Evolutionary conservation across 2,797 vertebrate species (phyloP).

Genomic region (Squalus acanthias): DNA sequence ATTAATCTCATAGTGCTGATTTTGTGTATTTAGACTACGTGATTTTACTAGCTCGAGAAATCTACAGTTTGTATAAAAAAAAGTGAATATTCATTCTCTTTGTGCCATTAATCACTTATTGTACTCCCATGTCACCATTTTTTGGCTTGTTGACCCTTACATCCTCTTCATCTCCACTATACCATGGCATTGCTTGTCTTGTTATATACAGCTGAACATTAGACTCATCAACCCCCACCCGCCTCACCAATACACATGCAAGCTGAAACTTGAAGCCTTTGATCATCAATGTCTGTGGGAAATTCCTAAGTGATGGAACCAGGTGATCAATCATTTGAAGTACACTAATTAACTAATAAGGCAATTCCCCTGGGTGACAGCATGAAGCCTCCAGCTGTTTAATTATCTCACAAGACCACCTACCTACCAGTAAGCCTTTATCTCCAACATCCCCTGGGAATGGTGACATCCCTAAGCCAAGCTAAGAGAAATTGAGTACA

Average conservation of each 20-base stretch:
- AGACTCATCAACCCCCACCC: not conserved
- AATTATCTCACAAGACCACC: not conserved
- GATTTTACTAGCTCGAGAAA: not conserved
- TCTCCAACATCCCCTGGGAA: not conserved
- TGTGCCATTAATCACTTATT: not conserved
- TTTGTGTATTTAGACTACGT: not conserved
- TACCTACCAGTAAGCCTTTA: not conserved
- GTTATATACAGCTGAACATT: not conserved
- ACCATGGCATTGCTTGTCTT: not conserved
- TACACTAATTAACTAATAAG: not conserved
- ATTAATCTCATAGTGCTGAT: not conserved
- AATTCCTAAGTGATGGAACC: not conserved
- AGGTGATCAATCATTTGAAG: not conserved
- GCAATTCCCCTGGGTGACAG: not conserved
- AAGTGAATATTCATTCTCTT: not conserved
- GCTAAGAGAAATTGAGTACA: not conserved
- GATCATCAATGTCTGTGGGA: not conserved
- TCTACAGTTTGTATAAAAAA: not conserved
- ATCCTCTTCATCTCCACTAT: not conserved
- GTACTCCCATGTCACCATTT: not conserved
- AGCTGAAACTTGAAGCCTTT: not conserved
- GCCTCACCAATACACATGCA: not conserved
- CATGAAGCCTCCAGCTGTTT: not conserved
- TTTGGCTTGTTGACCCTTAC: not conserved
- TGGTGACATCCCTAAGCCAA: not conserved